phyloP scores from a whole-genome alignment of 2,888 invertebrate species.

The Synergus itoensis region DNA sequence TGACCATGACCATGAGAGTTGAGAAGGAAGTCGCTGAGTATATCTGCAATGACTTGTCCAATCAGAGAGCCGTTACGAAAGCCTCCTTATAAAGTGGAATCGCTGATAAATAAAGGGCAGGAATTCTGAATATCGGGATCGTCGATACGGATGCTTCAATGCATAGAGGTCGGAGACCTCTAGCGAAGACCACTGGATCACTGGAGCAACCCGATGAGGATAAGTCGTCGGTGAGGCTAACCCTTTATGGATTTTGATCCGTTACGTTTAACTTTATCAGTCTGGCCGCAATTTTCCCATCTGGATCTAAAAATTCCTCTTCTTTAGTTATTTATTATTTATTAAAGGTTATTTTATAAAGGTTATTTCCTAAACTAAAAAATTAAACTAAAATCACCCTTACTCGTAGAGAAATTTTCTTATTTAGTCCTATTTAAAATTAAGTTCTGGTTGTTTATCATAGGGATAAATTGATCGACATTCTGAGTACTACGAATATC shows the following conservation, averaged over 20 bases:
- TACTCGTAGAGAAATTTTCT: neutral
- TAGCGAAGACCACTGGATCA: slow-evolving; percentile 33
- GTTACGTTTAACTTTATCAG: slow-evolving; percentile 50
- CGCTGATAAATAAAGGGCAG: slow-evolving; percentile 32
- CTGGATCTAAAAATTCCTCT: neutral
- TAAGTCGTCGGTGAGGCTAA: slow-evolving; percentile 21
- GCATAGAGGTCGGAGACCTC: slow-evolving; percentile 24
- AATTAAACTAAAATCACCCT: neutral
- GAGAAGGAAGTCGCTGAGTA: slow-evolving; percentile 42
- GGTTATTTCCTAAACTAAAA: too few relatives aligned
- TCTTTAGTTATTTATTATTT: neutral
- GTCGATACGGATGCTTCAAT: slow-evolving; percentile 15
- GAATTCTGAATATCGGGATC: slow-evolving; percentile 25
- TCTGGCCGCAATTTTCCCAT: slow-evolving; percentile 5
- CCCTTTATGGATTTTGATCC: slow-evolving; percentile 57
- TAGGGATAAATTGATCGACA: too few relatives aligned
- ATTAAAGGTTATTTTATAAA: too few relatives aligned
- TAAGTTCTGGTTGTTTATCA: too few relatives aligned
- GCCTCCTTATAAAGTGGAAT: slow-evolving; percentile 42
- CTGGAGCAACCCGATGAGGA: slow-evolving; percentile 36
- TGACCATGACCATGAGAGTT: slow-evolving; percentile 52
- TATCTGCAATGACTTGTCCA: slow-evolving; percentile 52
- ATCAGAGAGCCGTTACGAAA: slow-evolving; percentile 45
- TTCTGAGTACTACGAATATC: too few relatives aligned
- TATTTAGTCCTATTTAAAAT: neutral